Evolutionary conservation across 2,113 vertebrate genomes (phyloP), one percentile per base, ranked within the genome.

Genomic region (Phrynocephalus versicolor): DNA sequence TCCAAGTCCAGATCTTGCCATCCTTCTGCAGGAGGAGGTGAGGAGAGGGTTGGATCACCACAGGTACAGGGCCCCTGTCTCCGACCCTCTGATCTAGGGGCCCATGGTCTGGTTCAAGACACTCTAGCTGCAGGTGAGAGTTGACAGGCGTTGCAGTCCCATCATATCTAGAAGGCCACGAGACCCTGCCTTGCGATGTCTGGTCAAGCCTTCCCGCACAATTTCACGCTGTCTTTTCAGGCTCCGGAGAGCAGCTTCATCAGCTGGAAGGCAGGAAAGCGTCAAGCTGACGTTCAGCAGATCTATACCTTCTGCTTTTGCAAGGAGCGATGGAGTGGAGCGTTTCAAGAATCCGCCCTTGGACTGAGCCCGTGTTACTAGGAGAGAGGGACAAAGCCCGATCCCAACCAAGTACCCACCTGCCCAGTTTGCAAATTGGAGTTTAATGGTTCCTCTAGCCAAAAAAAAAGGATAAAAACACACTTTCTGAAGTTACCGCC

Each of bases 281-380:
- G 3, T 33, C 0, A 2, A 55, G 14, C 30, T 10, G 6, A 41
- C 0, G 1, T 39, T 2, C 3, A 64, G 23, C 30, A 21, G 12
- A 6, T 2, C 3, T 67, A 27, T 27, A 10, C 15, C 57, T 21
- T 21, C 55, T 12, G 13, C 55, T 33, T 14, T 25, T 6, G 7
- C 35, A 21, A 25, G 57, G 4, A 62, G 37, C 8, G 19, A 80
- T 27, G 60, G 37, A 10, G 12, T 1, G 3, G 37, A 8, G 25
- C 3, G 7, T 21, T 35, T 7, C 6, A 79, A 65, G 60, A 25
- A 5, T 23, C 9, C 0, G 57, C 25, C 5, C 18, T 1, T 25
- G 19, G 45, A 33, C 16, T 45, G 6, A 0, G 9, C 33, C 16
- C 7, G 30, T 16, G 1, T 51, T 5, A 51, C 45, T 23, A 55